Conservation (phyloP, 1,140 invertebrate species). For the Drosophila obscura region DNA sequence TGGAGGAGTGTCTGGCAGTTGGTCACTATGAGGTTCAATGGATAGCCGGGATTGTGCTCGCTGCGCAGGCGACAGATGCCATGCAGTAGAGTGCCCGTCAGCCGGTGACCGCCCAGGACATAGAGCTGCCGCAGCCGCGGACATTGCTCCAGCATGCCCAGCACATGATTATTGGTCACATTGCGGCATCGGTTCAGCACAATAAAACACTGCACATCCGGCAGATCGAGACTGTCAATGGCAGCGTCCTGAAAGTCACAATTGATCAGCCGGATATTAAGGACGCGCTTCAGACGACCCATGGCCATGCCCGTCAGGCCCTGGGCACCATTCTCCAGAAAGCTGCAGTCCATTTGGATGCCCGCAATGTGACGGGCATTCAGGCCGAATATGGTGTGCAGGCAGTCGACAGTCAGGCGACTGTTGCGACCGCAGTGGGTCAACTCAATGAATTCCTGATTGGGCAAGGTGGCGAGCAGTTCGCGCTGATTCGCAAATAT, state of each 20-base stretch:
- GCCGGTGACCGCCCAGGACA: slow-evolving; percentile 39
- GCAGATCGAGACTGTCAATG: slow-evolving; percentile 26
- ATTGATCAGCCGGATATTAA: slow-evolving; percentile 38
- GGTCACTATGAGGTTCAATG: slow-evolving; percentile 30
- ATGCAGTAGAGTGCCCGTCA: slow-evolving; percentile 35
- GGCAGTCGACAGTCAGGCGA: slow-evolving; percentile 11
- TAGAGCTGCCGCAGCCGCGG: slow-evolving; percentile 27
- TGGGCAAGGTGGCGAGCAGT: slow-evolving; percentile 1
- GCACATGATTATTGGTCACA: slow-evolving; percentile 42
- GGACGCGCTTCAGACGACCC: not conserved
- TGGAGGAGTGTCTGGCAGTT: slow-evolving; percentile 6
- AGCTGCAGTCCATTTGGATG: slow-evolving; percentile 28
- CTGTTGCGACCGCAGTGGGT: not conserved
- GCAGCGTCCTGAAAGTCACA: slow-evolving; percentile 30
- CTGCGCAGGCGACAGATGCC: slow-evolving; percentile 33
- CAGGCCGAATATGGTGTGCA: slow-evolving; percentile 9
- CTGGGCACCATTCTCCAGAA: not conserved
- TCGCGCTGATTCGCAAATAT: slow-evolving; percentile 12
- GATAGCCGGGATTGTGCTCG: slow-evolving; percentile 17
- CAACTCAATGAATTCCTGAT: slow-evolving; percentile 28
- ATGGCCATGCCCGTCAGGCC: slow-evolving; percentile 9
- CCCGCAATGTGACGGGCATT: slow-evolving; percentile 8
- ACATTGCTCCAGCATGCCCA: slow-evolving; percentile 32
- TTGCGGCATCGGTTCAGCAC: slow-evolving; percentile 35
- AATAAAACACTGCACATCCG: slow-evolving; percentile 30